Percentiles rank a stretch among this genome's conserved stretches.
Evolutionary conservation across 2,888 invertebrate species (phyloP).

Genomic region (Petrolisthes manimaculis): DNA sequence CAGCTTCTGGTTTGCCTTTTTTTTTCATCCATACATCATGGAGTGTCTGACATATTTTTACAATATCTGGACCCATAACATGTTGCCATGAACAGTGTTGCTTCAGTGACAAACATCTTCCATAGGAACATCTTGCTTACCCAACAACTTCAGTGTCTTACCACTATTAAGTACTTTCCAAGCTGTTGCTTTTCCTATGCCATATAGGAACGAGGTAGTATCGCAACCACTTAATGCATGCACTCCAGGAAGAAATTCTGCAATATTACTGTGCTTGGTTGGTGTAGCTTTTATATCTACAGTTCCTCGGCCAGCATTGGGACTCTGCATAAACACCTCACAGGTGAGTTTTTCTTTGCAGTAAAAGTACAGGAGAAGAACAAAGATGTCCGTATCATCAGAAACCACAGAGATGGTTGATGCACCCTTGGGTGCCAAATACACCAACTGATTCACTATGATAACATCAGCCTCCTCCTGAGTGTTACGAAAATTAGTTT

Average conservation of each 20-base stretch:
- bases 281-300: conserved; percentile 23
- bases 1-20: conserved; percentile 28
- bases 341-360: conserved; percentile 32
- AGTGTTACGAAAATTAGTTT: conserved; percentile 3
- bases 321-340: conserved; percentile 26
- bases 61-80: conserved; percentile 25
- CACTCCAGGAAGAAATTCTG: conserved; percentile 30
- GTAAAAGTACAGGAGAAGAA: conserved; percentile 37
- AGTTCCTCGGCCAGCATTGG: conserved; percentile 18
- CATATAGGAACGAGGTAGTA: conserved; percentile 15
- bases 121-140: conserved; percentile 13
- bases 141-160: conserved; percentile 34
- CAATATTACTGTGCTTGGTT: conserved; percentile 18
- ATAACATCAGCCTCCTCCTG: conserved; percentile 41
- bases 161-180: conserved; percentile 17
- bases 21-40: conserved; percentile 31
- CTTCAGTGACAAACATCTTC: conserved; percentile 20
- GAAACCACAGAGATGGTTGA: conserved; percentile 26
- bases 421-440: conserved; percentile 30
- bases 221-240: conserved; percentile 27
- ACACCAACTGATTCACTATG: conserved; percentile 37
- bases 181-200: conserved; percentile 28
- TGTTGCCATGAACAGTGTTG: conserved; percentile 31
- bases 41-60: conserved; percentile 24
- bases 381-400: conserved; percentile 36